Evolutionary conservation across 2,113 vertebrate species (phyloP).

Genomic region (Spermophilus dauricus): DNA sequence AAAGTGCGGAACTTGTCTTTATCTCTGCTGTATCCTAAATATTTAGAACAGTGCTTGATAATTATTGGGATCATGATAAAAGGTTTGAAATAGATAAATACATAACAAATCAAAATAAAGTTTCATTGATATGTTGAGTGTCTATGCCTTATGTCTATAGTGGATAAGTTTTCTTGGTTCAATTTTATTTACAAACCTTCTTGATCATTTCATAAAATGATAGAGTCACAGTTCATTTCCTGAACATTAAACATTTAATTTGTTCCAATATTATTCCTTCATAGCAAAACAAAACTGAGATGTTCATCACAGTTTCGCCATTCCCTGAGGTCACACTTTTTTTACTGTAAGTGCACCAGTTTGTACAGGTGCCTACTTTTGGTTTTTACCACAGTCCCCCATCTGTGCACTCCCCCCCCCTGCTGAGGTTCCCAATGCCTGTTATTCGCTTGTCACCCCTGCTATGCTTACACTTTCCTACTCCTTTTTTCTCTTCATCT

Average conservation of each 20-base stretch:
- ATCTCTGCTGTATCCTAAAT: neutral
- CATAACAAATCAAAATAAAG: neutral
- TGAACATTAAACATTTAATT: slow-evolving; percentile 56
- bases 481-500: neutral
- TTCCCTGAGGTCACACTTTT: neutral
- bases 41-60: neutral
- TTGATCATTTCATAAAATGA: slow-evolving; percentile 32
- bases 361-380: neutral
- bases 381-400: neutral
- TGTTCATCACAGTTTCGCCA: neutral
- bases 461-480: neutral
- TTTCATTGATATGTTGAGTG: neutral
- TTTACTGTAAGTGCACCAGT: neutral
- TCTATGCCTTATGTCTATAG: neutral
- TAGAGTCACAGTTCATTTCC: slow-evolving; percentile 14
- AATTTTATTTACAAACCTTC: slow-evolving; percentile 56
- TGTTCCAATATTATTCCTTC: neutral
- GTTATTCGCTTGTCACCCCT: neutral
- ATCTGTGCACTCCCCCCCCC: neutral
- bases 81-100: slow-evolving; percentile 10
- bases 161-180: neutral
- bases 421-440: neutral
- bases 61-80: neutral
- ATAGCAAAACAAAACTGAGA: neutral
- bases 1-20: neutral